Conservation (phyloP, 2,113 vertebrate genomes). For the Serinus canaria region DNA sequence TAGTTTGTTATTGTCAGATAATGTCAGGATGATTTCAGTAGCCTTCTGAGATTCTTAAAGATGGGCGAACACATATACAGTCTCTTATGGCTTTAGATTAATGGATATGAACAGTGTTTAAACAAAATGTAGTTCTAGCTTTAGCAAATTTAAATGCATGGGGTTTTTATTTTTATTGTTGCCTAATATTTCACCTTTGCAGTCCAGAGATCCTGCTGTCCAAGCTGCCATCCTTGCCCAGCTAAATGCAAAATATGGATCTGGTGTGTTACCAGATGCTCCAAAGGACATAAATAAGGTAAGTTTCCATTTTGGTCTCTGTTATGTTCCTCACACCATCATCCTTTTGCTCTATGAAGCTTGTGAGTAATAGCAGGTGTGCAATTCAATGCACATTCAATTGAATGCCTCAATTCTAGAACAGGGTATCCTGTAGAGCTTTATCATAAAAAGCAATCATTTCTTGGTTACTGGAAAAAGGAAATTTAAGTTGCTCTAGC, state of each 20-base stretch:
- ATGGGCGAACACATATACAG: not conserved
- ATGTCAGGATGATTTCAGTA: not conserved
- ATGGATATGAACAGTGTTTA: not conserved
- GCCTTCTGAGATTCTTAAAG: not conserved
- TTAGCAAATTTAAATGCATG: not conserved
- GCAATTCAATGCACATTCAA: too few species aligned
- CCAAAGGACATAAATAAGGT: slow-evolving; percentile 84
- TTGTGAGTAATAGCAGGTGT: not conserved
- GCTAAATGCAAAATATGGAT: slow-evolving; percentile 96
- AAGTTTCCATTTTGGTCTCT: slow-evolving; percentile 37
- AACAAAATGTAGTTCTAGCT: not conserved
- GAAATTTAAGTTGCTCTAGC: not conserved
- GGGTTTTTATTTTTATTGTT: not conserved
- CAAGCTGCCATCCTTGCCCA: slow-evolving; percentile 97
- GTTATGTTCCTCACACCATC: not conserved
- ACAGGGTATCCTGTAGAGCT: not conserved
- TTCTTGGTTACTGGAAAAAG: not conserved
- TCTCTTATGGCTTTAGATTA: not conserved
- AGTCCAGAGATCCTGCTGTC: slow-evolving; percentile 98
- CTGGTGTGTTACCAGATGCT: slow-evolving; percentile 82
- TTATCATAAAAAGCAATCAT: not conserved
- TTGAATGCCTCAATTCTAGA: not conserved
- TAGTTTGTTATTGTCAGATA: not conserved
- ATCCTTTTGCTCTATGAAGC: not conserved
- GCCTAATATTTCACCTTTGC: not conserved